Conservation (phyloP, 1,140 invertebrate species). For the Patella vulgata region DNA sequence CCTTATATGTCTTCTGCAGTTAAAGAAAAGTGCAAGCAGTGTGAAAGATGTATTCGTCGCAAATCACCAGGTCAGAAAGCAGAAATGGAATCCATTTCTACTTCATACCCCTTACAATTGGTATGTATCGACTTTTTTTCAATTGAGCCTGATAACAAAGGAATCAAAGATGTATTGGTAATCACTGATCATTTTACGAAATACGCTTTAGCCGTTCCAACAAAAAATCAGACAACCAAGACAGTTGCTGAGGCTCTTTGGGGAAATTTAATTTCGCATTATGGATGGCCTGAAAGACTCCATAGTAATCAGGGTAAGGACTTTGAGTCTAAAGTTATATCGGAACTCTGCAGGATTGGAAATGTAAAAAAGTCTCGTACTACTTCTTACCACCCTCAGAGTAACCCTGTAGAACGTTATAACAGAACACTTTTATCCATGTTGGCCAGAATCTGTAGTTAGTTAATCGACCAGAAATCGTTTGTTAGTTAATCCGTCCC, state of each 20-base stretch:
- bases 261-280: slow-evolving; percentile 6
- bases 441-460: slow-evolving; percentile 22
- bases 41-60: neutral
- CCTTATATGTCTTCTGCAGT: slow-evolving; percentile 4
- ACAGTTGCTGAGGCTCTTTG: slow-evolving; percentile 6
- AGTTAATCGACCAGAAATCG: too few relatives aligned
- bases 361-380: slow-evolving; percentile 24
- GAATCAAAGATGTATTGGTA: slow-evolving; percentile 5
- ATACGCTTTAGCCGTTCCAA: neutral
- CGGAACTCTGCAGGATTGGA: slow-evolving; percentile 25
- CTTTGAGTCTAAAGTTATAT: slow-evolving; percentile 29
- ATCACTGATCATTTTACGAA: slow-evolving; percentile 12
- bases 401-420: slow-evolving; percentile 18
- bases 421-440: slow-evolving; percentile 26
- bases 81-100: neutral
- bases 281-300: slow-evolving; percentile 21
- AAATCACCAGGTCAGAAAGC: neutral
- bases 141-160: too few relatives aligned
- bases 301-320: slow-evolving; percentile 18
- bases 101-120: slow-evolving; percentile 1
- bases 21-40: neutral
- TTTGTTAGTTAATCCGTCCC: too few relatives aligned
- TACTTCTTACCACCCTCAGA: slow-evolving; percentile 24
- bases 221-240: slow-evolving; percentile 5
- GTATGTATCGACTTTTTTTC: slow-evolving; percentile 6